These are phyloP conservation scores for Xenentodon cancila DNA, from an alignment of 2,797 vertebrate genomes.

Conservation along the genomic window DNA sequence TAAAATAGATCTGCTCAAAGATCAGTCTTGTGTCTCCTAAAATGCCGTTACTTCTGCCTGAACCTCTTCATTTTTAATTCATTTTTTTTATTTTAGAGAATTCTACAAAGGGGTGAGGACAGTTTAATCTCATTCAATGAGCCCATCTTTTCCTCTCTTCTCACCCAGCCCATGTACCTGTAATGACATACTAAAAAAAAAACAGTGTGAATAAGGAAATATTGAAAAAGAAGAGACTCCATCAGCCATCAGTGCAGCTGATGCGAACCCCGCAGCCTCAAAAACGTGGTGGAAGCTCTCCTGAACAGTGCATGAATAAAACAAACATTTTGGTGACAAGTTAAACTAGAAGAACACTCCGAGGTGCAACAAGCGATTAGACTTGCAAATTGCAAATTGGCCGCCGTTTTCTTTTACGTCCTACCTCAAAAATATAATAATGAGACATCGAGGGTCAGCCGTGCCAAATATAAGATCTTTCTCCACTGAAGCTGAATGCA, in stretches of 20 bases:
- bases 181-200: not conserved
- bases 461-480: conserved; percentile 27
- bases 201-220: not conserved
- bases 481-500: not conserved
- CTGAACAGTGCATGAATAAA: conserved; percentile 21
- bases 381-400: conserved; percentile 32
- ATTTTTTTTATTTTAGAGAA: not conserved
- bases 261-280: conserved; percentile 7
- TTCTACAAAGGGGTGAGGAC: conserved; percentile 1
- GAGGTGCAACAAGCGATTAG: conserved; percentile 15
- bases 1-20: conserved; percentile 1
- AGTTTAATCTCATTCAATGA: conserved; percentile 10
- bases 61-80: not conserved
- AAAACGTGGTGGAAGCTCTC: not conserved
- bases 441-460: conserved; percentile 11
- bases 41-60: not conserved
- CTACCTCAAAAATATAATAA: conserved; percentile 18
- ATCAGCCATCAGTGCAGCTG: not conserved
- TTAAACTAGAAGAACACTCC: conserved; percentile 20
- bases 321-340: conserved; percentile 21
- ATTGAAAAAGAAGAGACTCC: not conserved
- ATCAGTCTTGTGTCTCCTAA: conserved; percentile 12
- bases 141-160: not conserved
- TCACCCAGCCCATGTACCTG: not conserved
- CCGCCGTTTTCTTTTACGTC: conserved; percentile 27